Conservation (phyloP, 2,797 vertebrate species). For the Mycteria americana region DNA sequence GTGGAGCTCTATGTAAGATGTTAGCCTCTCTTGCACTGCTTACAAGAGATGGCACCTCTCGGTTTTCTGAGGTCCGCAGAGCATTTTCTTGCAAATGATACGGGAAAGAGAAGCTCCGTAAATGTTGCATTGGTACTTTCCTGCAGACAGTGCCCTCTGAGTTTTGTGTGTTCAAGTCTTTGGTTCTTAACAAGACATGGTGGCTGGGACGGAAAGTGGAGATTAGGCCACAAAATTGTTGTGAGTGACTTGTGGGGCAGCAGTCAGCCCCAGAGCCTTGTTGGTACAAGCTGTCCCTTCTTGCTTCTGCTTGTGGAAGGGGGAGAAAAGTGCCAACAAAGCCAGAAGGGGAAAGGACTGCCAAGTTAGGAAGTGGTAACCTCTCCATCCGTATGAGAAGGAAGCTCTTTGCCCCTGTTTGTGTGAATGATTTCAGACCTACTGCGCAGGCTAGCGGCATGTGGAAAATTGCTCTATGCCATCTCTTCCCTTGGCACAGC, state of each 20-base stretch:
- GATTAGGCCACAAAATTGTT: not conserved
- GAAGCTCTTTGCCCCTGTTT: not conserved
- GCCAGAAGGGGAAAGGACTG: not conserved
- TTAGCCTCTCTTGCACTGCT: not conserved
- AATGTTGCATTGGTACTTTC: not conserved
- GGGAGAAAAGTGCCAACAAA: not conserved
- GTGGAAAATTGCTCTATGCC: slow-evolving; percentile 50
- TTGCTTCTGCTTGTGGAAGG: not conserved
- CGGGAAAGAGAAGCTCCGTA: not conserved
- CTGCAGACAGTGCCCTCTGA: not conserved
- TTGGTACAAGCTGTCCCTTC: not conserved
- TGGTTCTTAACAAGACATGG: not conserved
- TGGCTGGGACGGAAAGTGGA: not conserved
- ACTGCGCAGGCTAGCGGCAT: slow-evolving; percentile 14
- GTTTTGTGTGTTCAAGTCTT: not conserved
- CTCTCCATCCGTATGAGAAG: not conserved
- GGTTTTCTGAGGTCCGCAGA: not conserved
- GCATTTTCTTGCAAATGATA: not conserved
- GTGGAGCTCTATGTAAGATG: not conserved
- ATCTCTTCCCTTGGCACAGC: slow-evolving; percentile 27
- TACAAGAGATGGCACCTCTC: not conserved
- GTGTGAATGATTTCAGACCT: slow-evolving; percentile 51
- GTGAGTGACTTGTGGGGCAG: not conserved
- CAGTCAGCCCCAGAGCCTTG: not conserved
- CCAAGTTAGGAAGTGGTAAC: not conserved